Conservation (phyloP, 2,888 invertebrate species). For the Carcina quercana region DNA sequence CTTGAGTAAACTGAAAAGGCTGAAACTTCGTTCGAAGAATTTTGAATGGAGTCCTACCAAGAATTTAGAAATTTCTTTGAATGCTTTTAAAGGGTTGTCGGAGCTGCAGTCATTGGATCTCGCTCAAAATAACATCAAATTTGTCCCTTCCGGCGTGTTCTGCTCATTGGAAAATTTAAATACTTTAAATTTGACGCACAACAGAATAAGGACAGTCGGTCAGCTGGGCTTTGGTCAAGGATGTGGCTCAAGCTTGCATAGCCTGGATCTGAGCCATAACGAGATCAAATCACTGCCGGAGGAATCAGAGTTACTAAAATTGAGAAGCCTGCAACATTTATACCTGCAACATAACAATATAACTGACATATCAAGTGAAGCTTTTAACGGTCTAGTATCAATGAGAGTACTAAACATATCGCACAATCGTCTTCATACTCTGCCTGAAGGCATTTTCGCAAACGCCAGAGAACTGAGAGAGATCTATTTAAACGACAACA, state of each 20-base stretch:
- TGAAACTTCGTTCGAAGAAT: conserved; percentile 87
- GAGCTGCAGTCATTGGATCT: conserved; percentile 87
- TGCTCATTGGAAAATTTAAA: conserved; percentile 87
- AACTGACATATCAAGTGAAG: conserved; percentile 83
- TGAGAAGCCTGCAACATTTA: conserved; percentile 86
- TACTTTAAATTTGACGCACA: conserved; percentile 88
- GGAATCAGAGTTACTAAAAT: conserved; percentile 82
- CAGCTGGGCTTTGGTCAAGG: conserved; percentile 81
- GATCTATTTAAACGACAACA: conserved; percentile 89
- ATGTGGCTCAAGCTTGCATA: conserved; percentile 81
- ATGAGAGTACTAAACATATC: conserved; percentile 90
- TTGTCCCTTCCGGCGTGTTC: conserved; percentile 85
- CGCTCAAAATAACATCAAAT: conserved; percentile 88
- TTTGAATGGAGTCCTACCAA: conserved; percentile 85
- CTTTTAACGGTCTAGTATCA: conserved; percentile 85
- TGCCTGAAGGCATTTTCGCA: conserved; percentile 88
- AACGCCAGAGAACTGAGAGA: conserved; percentile 87
- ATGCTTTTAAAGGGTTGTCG: conserved; percentile 83
- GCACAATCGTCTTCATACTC: conserved; percentile 85
- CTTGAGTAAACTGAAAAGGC: conserved; percentile 83
- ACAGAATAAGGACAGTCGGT: conserved; percentile 85
- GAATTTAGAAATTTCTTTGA: conserved; percentile 82
- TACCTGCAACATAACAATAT: conserved; percentile 90
- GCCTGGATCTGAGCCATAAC: conserved; percentile 87
- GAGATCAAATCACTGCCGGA: conserved; percentile 83